Conservation (phyloP, 2,888 invertebrate genomes). For the Erebia palarica region DNA sequence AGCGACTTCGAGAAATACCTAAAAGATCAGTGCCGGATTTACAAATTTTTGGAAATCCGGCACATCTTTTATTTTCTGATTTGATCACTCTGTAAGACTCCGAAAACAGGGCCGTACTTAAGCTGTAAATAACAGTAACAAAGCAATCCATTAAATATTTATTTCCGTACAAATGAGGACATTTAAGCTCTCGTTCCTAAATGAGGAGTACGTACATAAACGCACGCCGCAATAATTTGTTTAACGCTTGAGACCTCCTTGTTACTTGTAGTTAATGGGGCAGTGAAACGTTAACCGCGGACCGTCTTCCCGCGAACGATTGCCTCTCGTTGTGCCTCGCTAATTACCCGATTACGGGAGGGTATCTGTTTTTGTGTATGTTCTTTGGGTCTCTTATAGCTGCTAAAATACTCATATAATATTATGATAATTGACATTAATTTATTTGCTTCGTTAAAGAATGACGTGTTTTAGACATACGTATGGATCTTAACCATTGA, state of each 20-base stretch:
- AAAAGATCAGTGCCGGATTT: no score
- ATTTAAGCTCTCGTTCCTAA: constrained; percentile 57
- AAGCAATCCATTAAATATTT: constrained; percentile 59
- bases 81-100: no score
- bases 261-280: constrained; percentile 62
- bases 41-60: no score
- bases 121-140: constrained; percentile 29
- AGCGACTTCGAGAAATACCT: no score
- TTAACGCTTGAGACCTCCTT: constrained; percentile 23
- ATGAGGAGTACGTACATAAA: constrained; percentile 55
- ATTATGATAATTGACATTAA: no score
- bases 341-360: constrained; percentile 20
- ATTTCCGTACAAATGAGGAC: constrained; percentile 50
- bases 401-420: no score
- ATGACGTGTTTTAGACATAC: no score
- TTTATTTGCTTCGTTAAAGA: no score
- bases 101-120: neutral
- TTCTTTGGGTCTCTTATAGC: no score
- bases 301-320: constrained; percentile 42
- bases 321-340: constrained; percentile 19
- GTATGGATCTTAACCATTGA: no score
- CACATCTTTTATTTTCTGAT: no score
- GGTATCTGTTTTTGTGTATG: neutral
- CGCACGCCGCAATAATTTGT: constrained; percentile 38
- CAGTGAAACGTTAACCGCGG: constrained; percentile 55